phyloP scores from a whole-genome alignment of 2,113 vertebrate genomes.

The Chionis minor region DNA sequence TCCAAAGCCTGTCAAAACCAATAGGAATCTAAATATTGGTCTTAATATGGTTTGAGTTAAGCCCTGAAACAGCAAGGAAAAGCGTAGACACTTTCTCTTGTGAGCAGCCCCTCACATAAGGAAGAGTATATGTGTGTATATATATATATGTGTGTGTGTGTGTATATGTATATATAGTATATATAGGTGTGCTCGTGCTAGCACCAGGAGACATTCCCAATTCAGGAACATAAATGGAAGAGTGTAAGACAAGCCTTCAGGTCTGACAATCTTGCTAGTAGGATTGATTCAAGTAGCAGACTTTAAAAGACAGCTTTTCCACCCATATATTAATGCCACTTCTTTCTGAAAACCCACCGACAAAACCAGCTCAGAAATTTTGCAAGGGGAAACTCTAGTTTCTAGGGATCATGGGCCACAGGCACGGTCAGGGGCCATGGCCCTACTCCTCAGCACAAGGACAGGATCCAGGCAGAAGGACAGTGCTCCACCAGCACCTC shows the following conservation, averaged over 20 bases:
- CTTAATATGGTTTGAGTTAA: not conserved
- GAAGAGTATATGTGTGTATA: rapidly evolving
- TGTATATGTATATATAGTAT: too few species aligned
- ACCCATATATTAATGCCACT: not conserved
- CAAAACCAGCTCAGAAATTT: not conserved
- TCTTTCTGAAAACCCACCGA: not conserved
- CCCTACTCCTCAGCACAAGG: not conserved
- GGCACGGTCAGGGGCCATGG: not conserved
- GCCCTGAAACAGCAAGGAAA: not conserved
- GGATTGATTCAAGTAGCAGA: not conserved
- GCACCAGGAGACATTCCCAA: not conserved
- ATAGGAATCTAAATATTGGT: not conserved
- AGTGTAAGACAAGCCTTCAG: not conserved
- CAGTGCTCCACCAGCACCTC: not conserved
- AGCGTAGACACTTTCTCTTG: not conserved
- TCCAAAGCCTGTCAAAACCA: not conserved
- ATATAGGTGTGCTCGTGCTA: not conserved
- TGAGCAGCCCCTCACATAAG: not conserved
- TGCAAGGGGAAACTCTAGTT: not conserved
- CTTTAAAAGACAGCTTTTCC: not conserved
- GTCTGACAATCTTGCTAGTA: not conserved
- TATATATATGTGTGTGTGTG: too few species aligned
- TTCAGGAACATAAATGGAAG: not conserved
- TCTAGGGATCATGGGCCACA: not conserved
- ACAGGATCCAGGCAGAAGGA: not conserved